These are phyloP conservation scores for Phrynosoma blainvillii DNA, from an alignment of 2,113 vertebrate species.

Conservation along the genomic window DNA sequence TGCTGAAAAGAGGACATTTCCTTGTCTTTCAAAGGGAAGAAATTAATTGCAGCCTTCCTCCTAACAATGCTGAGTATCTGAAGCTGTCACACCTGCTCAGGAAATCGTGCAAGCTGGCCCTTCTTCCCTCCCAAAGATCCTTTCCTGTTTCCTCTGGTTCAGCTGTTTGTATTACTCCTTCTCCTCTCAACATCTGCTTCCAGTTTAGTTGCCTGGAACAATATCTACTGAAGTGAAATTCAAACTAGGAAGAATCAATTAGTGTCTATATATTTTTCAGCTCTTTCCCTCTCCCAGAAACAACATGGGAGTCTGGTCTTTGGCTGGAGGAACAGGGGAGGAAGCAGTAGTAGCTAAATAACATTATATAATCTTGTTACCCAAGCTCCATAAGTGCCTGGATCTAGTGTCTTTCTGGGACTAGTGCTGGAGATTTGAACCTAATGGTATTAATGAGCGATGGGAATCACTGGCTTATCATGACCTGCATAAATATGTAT, in stretches of 20 bases:
- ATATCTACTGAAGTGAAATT: not conserved
- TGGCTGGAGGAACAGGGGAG: not conserved
- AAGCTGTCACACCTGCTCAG: constrained; percentile 60
- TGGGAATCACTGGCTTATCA: constrained; percentile 14
- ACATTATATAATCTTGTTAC: not conserved
- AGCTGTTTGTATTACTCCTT: not conserved
- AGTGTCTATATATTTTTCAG: not conserved
- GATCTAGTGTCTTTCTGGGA: not conserved
- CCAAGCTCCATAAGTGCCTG: not conserved
- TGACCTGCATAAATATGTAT: not conserved
- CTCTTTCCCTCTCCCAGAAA: not conserved
- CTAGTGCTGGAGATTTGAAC: not conserved
- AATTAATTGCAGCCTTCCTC: constrained; percentile 32
- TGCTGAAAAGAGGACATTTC: not conserved
- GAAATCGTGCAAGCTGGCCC: constrained; percentile 47
- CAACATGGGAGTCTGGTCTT: not conserved
- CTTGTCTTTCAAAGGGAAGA: not conserved
- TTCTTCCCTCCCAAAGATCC: constrained; percentile 17
- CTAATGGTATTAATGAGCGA: not conserved
- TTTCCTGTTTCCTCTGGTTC: constrained; percentile 5
- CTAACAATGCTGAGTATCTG: not conserved
- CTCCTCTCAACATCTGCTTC: not conserved
- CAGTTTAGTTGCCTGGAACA: not conserved
- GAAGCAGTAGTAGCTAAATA: not conserved
- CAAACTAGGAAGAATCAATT: not conserved